Percentiles rank a stretch among this genome's conserved stretches.
phyloP scores from a whole-genome alignment of 2,888 invertebrate genomes.

The Eupithecia insigniata region DNA sequence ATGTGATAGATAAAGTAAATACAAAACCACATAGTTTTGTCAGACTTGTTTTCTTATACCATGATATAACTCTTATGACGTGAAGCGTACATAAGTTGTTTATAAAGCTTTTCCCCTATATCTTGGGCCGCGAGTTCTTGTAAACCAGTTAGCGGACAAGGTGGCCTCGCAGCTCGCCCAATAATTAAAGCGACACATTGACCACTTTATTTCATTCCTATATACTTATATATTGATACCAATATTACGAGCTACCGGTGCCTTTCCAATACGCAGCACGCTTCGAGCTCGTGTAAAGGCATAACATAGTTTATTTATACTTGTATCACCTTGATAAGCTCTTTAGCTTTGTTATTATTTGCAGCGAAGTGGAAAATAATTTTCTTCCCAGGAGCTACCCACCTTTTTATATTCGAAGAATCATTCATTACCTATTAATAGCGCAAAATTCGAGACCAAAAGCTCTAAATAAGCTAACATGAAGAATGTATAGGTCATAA shows the following conservation, averaged over 20 bases:
- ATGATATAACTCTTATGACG: not conserved
- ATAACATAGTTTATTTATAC: constrained; percentile 43
- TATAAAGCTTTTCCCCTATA: constrained; percentile 38
- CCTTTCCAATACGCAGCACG: constrained; percentile 62
- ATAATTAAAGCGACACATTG: constrained; percentile 79
- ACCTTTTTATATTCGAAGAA: not conserved
- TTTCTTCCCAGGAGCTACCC: not conserved
- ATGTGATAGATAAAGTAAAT: no score
- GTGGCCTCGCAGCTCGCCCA: constrained; percentile 77
- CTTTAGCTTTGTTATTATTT: constrained; percentile 15
- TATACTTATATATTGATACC: constrained; percentile 69
- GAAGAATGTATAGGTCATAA: not conserved
- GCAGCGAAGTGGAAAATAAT: not conserved
- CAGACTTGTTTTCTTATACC: no score
- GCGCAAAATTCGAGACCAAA: not conserved
- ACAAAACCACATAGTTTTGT: no score
- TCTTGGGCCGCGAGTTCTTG: constrained; percentile 63
- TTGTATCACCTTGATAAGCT: constrained; percentile 47
- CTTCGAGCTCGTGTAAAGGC: constrained; percentile 53
- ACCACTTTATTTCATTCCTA: constrained; percentile 75
- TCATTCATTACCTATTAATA: not conserved
- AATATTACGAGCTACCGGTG: constrained; percentile 61
- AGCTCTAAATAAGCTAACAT: not conserved
- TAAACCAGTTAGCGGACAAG: constrained; percentile 80
- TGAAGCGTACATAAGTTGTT: not conserved